These are phyloP conservation scores for Trinectes maculatus DNA, from an alignment of 2,113 vertebrate genomes.

Conservation along the genomic window DNA sequence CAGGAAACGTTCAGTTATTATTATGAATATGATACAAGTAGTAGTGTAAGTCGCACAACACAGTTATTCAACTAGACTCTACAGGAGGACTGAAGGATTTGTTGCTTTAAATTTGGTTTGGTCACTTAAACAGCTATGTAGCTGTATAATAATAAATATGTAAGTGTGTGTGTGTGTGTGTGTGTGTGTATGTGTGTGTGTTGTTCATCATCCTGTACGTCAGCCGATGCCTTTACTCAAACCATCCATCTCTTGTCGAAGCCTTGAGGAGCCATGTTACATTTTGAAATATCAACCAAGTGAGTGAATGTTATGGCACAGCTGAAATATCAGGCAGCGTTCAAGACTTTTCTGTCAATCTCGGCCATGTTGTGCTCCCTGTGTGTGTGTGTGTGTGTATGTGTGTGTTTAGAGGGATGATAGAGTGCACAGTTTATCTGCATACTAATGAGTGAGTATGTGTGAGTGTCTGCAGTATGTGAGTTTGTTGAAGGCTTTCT, in stretches of 20 bases:
- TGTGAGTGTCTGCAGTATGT: slow-evolving; percentile 6
- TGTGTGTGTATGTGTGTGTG: neutral
- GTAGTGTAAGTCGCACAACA: no score
- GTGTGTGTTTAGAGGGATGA: slow-evolving; percentile 3
- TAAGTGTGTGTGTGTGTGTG: neutral
- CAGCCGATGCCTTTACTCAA: slow-evolving; percentile 30
- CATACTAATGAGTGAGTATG: neutral
- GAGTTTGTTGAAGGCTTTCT: slow-evolving; percentile 28
- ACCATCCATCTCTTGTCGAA: neutral
- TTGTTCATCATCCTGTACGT: slow-evolving; percentile 25
- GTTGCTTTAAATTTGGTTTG: no score
- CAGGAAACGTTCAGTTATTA: no score
- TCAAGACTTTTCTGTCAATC: neutral
- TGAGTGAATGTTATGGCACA: no score
- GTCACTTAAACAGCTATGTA: no score
- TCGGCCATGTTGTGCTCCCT: neutral
- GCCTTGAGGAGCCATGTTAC: slow-evolving; percentile 31
- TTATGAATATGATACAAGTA: no score
- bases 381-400: slow-evolving; percentile 8
- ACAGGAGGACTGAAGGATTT: no score
- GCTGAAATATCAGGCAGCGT: slow-evolving; percentile 16
- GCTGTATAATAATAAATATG: no score
- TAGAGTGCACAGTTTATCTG: neutral
- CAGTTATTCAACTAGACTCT: no score
- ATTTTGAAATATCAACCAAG: slow-evolving; percentile 56